Evolutionary conservation across 1,140 invertebrate genomes (phyloP), one percentile per base, ranked within the genome.

Genomic region (Drosophila pectinifera): DNA sequence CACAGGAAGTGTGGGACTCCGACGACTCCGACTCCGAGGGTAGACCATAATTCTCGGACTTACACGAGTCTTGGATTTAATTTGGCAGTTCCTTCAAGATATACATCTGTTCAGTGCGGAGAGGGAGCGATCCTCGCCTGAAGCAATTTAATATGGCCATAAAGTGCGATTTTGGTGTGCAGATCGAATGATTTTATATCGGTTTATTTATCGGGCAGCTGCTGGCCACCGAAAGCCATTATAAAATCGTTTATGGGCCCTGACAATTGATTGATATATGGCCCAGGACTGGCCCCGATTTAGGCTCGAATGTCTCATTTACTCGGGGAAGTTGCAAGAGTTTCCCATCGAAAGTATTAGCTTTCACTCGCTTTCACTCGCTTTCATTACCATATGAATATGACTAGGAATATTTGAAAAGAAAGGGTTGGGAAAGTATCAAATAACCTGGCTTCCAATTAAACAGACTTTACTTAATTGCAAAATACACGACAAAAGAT

Each of bases 211-310:
- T 39, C 34, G 39, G 39, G 20, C 59, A 75, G 55, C 49, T 51
- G 28, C 73, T 76, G 79, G 45, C 57, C 80, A 70, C 38, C 54
- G 54, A 28, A 58, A 20, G 16, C 57, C 62, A 78, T 82, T 88
- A 88, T 78, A 82, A 79, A 88, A 88, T 76, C 78, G 78, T 86
- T 72, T 76, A 76, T 75, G 45, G 38, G 18, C 65, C 38, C 41
- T 76, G 78, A 83, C 83, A 83, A 79, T 73, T 86, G 84, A 89
- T 88, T 88, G 79, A 88, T 88, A 73, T 86, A 83, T 64, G 51
- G 28, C 16, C 18, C 18, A 55, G 56, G 56, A 39, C 36, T 16
- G 57, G 14, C 8, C 24, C 31, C 18, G 48, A 70, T 54, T 56
- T 45, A 34, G 8, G 1, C 31, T 10, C 10, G 38, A 68, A 56